Conservation (phyloP, 2,113 vertebrate species). For the Plectropomus leopardus region DNA sequence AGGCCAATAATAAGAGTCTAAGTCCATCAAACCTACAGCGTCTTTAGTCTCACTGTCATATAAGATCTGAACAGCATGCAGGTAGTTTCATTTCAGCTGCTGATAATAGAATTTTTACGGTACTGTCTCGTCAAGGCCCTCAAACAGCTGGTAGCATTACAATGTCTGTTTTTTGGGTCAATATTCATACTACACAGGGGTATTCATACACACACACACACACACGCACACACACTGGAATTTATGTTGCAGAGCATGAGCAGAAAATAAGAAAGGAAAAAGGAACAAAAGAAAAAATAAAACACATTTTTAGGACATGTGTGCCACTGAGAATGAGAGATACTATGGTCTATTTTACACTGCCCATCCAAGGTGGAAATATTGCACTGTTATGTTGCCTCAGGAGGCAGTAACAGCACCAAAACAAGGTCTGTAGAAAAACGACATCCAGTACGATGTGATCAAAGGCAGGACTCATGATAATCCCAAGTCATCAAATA, state of each 20-base stretch:
- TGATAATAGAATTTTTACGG: slow-evolving; percentile 63
- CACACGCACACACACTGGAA: slow-evolving; percentile 11
- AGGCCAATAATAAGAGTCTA: slow-evolving; percentile 26
- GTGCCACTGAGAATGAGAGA: background rate
- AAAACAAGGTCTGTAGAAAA: no score
- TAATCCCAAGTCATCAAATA: no score
- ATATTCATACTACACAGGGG: slow-evolving; percentile 38
- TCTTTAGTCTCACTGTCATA: slow-evolving; percentile 24
- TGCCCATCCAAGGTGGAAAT: no score
- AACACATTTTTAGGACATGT: slow-evolving; percentile 2
- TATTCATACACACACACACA: slow-evolving; percentile 34
- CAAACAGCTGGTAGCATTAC: slow-evolving; percentile 61
- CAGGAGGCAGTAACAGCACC: no score
- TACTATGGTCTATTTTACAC: no score
- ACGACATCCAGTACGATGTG: no score
- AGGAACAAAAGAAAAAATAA: slow-evolving; percentile 25
- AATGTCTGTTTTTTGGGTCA: slow-evolving; percentile 38
- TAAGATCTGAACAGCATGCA: slow-evolving; percentile 28
- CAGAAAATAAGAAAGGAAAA: background rate
- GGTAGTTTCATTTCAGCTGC: slow-evolving; percentile 38
- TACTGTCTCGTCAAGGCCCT: slow-evolving; percentile 32
- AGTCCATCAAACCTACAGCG: slow-evolving; percentile 31
- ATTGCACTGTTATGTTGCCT: no score
- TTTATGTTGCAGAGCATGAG: slow-evolving; percentile 24
- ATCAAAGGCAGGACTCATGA: no score